These are phyloP conservation scores for Telenomus remus DNA, from an alignment of 1,140 invertebrate species.

Conservation along the genomic window DNA sequence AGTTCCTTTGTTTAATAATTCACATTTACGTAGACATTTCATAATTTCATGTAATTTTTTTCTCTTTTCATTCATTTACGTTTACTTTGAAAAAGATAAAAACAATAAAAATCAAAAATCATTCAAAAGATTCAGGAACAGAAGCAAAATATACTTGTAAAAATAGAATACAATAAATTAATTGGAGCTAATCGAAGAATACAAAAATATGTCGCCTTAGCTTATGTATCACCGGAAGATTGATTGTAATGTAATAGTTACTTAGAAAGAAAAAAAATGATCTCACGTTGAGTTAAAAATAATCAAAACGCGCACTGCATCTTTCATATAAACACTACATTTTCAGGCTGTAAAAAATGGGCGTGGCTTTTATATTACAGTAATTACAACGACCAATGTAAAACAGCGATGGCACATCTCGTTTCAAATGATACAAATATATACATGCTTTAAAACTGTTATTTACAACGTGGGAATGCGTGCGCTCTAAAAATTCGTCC, in stretches of 20 bases:
- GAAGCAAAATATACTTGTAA: background rate
- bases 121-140: background rate
- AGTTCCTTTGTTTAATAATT: conserved; percentile 32
- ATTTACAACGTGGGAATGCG: conserved; percentile 57
- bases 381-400: conserved; percentile 59
- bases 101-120: too few relatives aligned
- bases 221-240: background rate
- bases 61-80: background rate
- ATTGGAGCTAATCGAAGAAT: conserved; percentile 7
- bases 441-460: conserved; percentile 39
- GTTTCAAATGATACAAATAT: conserved; percentile 43
- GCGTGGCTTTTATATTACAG: conserved; percentile 49
- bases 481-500: conserved; percentile 21
- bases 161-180: conserved; percentile 24
- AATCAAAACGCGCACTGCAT: conserved; percentile 15
- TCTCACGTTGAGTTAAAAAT: conserved; percentile 22
- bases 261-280: too few relatives aligned
- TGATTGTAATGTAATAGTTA: too few relatives aligned
- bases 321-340: conserved; percentile 29
- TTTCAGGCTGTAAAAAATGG: conserved; percentile 42
- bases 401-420: conserved; percentile 55
- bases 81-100: background rate
- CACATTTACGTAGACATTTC: conserved; percentile 23
- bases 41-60: background rate
- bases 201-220: conserved; percentile 34